Evolutionary conservation across 2,888 invertebrate genomes (phyloP).

Genomic region (Himalopsyche kuldschensis): DNA sequence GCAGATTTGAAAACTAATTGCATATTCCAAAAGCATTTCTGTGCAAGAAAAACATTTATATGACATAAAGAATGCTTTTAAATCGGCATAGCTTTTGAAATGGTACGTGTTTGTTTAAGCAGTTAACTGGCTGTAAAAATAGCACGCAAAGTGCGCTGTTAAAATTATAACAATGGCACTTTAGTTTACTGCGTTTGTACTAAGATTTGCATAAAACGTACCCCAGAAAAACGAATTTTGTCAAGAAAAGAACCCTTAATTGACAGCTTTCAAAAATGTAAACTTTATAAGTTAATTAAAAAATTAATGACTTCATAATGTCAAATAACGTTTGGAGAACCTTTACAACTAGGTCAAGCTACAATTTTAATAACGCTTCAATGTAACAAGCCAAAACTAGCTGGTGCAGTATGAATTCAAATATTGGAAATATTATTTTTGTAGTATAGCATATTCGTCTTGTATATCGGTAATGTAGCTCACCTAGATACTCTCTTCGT

Average conservation of each 20-base stretch:
- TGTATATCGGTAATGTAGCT: no score
- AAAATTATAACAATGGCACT: not conserved
- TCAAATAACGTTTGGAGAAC: not conserved
- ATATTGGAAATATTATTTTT: no score
- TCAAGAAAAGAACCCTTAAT: not conserved
- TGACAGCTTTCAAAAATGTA: not conserved
- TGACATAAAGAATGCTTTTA: not conserved
- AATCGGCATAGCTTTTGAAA: not conserved
- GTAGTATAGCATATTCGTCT: no score
- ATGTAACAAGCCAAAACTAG: no score
- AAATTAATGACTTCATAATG: not conserved
- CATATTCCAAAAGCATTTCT: not conserved
- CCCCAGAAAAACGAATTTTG: not conserved
- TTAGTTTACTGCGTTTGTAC: not conserved
- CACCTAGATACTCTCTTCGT: no score
- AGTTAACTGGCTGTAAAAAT: not conserved
- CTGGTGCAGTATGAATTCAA: no score
- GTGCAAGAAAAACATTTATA: not conserved
- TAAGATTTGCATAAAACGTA: not conserved
- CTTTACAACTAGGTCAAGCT: not conserved
- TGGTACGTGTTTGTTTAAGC: not conserved
- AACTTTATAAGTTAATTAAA: not conserved
- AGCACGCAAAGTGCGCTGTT: not conserved
- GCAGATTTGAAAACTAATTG: not conserved
- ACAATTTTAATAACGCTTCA: not conserved